Conservation (phyloP, 1,140 invertebrate genomes). For the Heliconius hermathena region DNA sequence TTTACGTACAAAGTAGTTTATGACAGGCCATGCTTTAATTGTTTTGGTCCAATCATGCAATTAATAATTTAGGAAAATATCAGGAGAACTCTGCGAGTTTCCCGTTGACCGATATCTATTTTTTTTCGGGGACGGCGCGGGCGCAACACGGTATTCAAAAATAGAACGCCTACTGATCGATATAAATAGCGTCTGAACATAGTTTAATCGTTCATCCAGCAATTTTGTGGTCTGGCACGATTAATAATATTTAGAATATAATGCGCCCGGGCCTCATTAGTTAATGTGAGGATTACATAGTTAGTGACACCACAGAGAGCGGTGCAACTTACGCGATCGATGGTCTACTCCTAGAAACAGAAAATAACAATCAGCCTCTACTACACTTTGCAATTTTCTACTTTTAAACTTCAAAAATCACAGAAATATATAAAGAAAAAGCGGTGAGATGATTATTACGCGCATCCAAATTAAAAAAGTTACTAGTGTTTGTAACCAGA, state of each 20-base stretch:
- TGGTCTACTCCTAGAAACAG: constrained; percentile 83
- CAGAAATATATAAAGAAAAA: constrained; percentile 53
- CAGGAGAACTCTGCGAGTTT: constrained; percentile 50
- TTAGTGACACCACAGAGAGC: constrained; percentile 81
- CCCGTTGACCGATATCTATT: constrained; percentile 68
- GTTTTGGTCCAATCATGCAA: constrained; percentile 59
- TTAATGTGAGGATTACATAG: constrained; percentile 72
- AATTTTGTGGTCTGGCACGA: constrained; percentile 55
- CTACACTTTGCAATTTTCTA: constrained; percentile 60
- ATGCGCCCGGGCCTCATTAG: constrained; percentile 63
- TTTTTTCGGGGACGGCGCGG: constrained; percentile 60
- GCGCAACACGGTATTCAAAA: constrained; percentile 63
- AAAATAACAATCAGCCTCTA: constrained; percentile 80
- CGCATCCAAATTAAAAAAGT: constrained; percentile 65
- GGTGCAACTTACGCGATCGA: constrained; percentile 82
- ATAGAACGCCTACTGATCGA: constrained; percentile 65
- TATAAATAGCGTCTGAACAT: constrained; percentile 63
- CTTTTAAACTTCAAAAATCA: constrained; percentile 54
- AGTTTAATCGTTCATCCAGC: constrained; percentile 48
- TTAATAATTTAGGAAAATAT: constrained; percentile 55
- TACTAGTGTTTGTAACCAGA: constrained; percentile 40
- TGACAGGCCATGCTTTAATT: constrained; percentile 63
- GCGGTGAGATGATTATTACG: constrained; percentile 71
- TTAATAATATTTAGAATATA: constrained; percentile 42
- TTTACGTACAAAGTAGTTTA: constrained; percentile 54